Conservation (phyloP, 2,797 vertebrate genomes). For the Miichthys miiuy region DNA sequence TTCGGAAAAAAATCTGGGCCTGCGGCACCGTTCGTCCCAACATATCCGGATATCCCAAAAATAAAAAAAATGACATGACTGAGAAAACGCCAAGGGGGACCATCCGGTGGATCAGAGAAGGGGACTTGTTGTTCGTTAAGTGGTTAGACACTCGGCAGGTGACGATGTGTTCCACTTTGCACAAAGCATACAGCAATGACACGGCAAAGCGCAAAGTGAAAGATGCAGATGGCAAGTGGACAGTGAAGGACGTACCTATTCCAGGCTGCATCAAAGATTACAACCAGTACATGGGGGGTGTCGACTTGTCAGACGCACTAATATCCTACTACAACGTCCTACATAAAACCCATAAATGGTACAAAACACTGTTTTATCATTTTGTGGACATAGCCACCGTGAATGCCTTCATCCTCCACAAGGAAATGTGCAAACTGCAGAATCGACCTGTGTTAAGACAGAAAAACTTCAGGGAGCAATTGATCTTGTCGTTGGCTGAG, state of each 20-base stretch:
- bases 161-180: conserved; percentile 67
- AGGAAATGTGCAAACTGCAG: conserved; percentile 72
- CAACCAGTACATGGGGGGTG: conserved; percentile 80
- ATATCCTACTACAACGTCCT: conserved; percentile 79
- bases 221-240: conserved; percentile 53
- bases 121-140: conserved; percentile 64
- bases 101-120: conserved; percentile 69
- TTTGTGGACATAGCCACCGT: conserved; percentile 80
- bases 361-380: conserved; percentile 79
- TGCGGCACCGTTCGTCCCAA: conserved; percentile 70
- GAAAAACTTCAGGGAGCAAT: conserved; percentile 68
- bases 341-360: conserved; percentile 79
- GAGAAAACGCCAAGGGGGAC: conserved; percentile 59
- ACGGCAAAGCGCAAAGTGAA: conserved; percentile 56
- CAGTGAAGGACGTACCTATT: conserved; percentile 50
- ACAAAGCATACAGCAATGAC: conserved; percentile 62
- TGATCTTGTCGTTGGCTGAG: conserved; percentile 66
- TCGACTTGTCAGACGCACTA: conserved; percentile 79
- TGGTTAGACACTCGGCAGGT: conserved; percentile 73
- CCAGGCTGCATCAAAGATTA: conserved; percentile 73
- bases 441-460: conserved; percentile 39
- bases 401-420: conserved; percentile 77
- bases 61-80: conserved; percentile 32
- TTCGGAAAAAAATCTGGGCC: conserved; percentile 65
- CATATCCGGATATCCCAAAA: conserved; percentile 54